Percentiles rank a stretch among this genome's conserved stretches.
Evolutionary conservation across 2,888 invertebrate genomes (phyloP).

Genomic region (Saturnia japonica): DNA sequence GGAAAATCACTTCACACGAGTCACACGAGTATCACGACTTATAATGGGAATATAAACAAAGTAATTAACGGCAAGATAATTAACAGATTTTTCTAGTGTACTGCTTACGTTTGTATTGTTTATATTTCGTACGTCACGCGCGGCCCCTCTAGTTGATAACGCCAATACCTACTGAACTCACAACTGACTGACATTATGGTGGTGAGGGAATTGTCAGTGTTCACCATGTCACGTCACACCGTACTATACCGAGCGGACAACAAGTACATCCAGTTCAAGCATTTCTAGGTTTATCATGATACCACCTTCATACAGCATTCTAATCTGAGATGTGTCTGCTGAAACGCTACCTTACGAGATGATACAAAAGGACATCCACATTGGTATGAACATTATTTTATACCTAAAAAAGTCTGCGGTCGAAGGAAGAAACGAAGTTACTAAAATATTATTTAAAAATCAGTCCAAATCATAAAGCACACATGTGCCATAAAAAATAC

Average conservation of each 20-base stretch:
- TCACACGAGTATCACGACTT: not conserved
- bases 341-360: not conserved
- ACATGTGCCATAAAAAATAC: no score
- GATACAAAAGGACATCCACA: not conserved
- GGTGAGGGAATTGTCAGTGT: not conserved
- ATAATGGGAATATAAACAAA: not conserved
- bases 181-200: not conserved
- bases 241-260: no score
- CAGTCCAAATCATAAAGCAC: no score
- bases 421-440: no score
- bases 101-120: not conserved
- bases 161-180: no score
- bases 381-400: no score
- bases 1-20: not conserved
- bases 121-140: no score
- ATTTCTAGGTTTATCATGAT: not conserved
- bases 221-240: no score
- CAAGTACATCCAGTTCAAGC: no score
- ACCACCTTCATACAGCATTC: not conserved
- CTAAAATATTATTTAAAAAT: no score
- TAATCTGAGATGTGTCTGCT: not conserved
- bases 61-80: not conserved
- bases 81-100: not conserved
- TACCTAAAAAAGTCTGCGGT: no score
- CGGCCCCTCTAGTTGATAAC: no score